Evolutionary conservation across 2,888 invertebrate species (phyloP), one percentile per base, ranked within the genome.

Genomic region (Zhengitettix transpicula): DNA sequence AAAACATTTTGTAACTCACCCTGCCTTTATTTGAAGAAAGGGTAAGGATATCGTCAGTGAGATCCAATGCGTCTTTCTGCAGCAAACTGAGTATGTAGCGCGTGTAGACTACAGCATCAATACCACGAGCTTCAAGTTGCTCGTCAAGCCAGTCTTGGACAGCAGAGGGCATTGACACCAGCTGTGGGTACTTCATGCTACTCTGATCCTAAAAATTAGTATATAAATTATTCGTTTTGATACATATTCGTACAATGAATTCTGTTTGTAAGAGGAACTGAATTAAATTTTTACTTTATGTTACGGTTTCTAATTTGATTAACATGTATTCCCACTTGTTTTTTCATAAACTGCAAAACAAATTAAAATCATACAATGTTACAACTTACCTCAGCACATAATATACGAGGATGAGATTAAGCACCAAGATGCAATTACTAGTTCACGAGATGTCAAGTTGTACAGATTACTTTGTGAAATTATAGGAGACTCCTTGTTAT

Each of bases 91-190:
- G 76, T 66, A 84, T 78, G 71, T 82, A 82, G 65, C 82, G 81
- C 67, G 82, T 80, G 74, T 84, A 83, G 66, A 79, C 78, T 64
- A 80, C 77, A 65, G 83, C 82, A 75, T 87, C 85, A 69, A 87
- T 83, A 69, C 85, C 85, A 72, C 84, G 79, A 69, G 82, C 81
- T 76, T 86, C 85, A 75, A 87, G 76, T 75, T 85, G 83, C 73
- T 81, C 80, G 72, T 84, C 83, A 69, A 87, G 79, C 86, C 86
- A 87, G 76, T 81, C 79, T 73, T 83, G 83, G 72, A 86, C 80
- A 74, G 81, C 82, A 73, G 78, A 77, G 71, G 80, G 79, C 75
- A 79, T 78, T 69, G 79, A 77, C 72, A 78, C 77, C 71, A 77
- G 72, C 74, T 78, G 79, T 69, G 78, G 78, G 75, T 79, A 79